A percentile compares a stretch with the other conserved stretches of the same genome.
These are phyloP conservation scores for Pentalonia nigronervosa DNA, from an alignment of 1,140 invertebrate genomes.

Conservation along the genomic window DNA sequence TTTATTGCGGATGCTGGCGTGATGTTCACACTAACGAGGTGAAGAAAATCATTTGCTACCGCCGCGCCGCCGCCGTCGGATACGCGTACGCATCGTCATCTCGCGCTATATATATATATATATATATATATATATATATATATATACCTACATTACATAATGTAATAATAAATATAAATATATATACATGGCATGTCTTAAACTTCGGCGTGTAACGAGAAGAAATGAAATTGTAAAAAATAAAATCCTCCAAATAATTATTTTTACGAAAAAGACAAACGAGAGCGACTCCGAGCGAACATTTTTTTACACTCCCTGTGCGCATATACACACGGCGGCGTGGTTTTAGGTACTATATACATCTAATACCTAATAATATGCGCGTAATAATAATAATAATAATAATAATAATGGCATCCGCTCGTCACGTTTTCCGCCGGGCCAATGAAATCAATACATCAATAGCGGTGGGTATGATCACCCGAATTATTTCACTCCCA, in stretches of 20 bases:
- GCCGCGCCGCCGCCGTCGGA: neutral
- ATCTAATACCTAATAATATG: neutral
- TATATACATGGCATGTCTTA: neutral
- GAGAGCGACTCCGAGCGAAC: neutral
- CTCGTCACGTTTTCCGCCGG: conserved; percentile 18
- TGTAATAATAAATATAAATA: neutral
- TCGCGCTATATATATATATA: neutral
- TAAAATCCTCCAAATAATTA: neutral
- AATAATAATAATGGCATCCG: conserved; percentile 36
- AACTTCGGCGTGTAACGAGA: neutral
- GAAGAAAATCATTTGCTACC: conserved; percentile 33
- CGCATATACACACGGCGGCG: too few species aligned
- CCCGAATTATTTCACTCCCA: conserved; percentile 55
- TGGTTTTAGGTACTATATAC: neutral
- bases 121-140: neutral
- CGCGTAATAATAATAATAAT: neutral
- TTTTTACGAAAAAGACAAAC: neutral
- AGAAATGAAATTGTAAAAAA: neutral
- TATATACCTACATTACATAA: too few species aligned
- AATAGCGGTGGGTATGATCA: conserved; percentile 41
- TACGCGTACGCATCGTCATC: neutral
- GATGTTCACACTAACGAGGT: conserved; percentile 29
- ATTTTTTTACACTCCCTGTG: neutral
- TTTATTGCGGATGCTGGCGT: neutral
- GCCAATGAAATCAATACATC: conserved; percentile 47